phyloP scores from a whole-genome alignment of 64 coral and sea anemone genomes.

The Montipora sp. region DNA sequence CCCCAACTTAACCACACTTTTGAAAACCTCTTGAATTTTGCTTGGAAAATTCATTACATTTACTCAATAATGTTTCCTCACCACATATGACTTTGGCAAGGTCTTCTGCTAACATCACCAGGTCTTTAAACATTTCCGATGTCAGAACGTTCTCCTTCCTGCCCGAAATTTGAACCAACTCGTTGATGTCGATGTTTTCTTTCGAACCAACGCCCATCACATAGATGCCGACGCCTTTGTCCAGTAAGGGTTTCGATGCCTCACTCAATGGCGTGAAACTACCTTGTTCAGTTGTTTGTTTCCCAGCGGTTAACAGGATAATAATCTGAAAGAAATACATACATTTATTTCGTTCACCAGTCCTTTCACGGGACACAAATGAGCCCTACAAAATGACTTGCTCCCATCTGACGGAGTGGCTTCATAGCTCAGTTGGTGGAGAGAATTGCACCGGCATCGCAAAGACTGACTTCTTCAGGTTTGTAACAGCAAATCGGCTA shows the following conservation, averaged over 20 bases:
- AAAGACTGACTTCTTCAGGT: too few species aligned
- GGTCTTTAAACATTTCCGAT: slow-evolving; percentile 13
- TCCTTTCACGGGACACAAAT: too few species aligned
- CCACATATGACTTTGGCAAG: slow-evolving; percentile 64
- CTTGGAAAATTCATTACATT: background rate
- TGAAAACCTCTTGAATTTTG: too few species aligned
- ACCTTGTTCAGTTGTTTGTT: slow-evolving; percentile 20
- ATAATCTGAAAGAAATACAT: background rate
- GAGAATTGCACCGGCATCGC: too few species aligned
- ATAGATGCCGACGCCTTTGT: slow-evolving; percentile 54
- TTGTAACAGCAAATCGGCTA: too few species aligned
- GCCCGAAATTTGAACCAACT: slow-evolving; percentile 53
- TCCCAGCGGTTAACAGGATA: slow-evolving; percentile 15
- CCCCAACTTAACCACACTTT: too few species aligned
- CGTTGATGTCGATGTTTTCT: slow-evolving; percentile 36
- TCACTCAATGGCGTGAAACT: slow-evolving; percentile 25
- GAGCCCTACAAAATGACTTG: too few species aligned
- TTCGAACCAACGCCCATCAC: slow-evolving; percentile 36
- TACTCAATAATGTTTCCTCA: background rate
- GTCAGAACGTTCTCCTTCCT: slow-evolving; percentile 48
- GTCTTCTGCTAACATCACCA: slow-evolving; percentile 51
- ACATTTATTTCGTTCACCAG: too few species aligned
- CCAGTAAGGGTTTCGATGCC: background rate
- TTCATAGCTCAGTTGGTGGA: too few species aligned
- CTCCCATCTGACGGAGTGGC: too few species aligned